These are phyloP conservation scores for Capromys pilorides DNA, from an alignment of 2,797 vertebrate genomes.

Conservation along the genomic window DNA sequence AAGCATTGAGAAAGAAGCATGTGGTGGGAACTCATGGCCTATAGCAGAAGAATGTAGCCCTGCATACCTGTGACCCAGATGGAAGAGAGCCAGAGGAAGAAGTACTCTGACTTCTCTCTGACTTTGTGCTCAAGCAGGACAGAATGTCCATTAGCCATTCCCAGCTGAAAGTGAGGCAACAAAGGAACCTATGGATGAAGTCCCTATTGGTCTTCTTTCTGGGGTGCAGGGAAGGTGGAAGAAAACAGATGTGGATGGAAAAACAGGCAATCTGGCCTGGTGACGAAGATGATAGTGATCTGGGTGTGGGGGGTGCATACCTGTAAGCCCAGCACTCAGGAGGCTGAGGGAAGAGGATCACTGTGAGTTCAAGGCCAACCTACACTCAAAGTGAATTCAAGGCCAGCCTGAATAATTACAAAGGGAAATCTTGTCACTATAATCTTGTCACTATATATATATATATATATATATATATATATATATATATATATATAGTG, in stretches of 20 bases:
- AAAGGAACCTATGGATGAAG: background rate
- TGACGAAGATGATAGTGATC: background rate
- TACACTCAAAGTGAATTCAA: background rate
- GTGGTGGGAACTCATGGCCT: background rate
- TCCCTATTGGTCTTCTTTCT: background rate
- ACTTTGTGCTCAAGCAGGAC: background rate
- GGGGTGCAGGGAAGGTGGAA: background rate
- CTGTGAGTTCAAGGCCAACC: background rate
- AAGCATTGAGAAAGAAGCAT: rapidly evolving
- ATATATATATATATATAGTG: too few species aligned
- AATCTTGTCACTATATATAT: too few species aligned
- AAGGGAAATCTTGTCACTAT: background rate
- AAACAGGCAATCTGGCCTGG: background rate
- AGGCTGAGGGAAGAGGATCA: background rate
- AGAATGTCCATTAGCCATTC: background rate
- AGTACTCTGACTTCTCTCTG: background rate
- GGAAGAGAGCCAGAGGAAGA: background rate
- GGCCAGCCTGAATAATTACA: background rate
- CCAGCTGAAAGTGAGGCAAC: background rate
- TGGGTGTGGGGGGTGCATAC: too few species aligned
- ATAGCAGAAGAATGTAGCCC: background rate
- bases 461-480: too few species aligned
- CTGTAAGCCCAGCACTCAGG: background rate
- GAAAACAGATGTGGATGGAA: background rate
- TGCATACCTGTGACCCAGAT: too few species aligned